phyloP scores from a whole-genome alignment of 2,888 invertebrate genomes.

The Drosophila eohydei region DNA sequence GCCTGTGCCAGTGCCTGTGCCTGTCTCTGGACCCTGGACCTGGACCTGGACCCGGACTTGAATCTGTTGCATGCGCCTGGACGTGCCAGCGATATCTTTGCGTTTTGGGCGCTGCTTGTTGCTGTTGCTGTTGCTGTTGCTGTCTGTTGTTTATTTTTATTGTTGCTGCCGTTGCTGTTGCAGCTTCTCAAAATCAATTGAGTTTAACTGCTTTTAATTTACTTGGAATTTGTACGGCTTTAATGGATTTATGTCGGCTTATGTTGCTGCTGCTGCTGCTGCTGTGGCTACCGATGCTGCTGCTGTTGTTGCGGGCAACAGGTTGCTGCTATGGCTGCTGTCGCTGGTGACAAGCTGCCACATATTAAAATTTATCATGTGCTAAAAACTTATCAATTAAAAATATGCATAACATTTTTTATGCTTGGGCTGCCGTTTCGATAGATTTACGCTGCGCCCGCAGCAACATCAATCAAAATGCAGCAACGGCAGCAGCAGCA shows the following conservation, averaged over 20 bases:
- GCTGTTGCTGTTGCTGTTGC: constrained; percentile 43
- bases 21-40: constrained; percentile 15
- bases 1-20: constrained; percentile 43
- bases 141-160: constrained; percentile 72
- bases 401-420: constrained; percentile 80
- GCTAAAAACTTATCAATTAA: constrained; percentile 84
- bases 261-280: constrained; percentile 50
- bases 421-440: constrained; percentile 38
- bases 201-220: constrained; percentile 79
- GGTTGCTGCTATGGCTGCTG: constrained; percentile 50
- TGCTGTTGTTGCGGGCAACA: constrained; percentile 37
- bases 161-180: constrained; percentile 57
- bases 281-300: constrained; percentile 20
- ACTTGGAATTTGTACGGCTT: constrained; percentile 77
- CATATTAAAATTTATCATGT: constrained; percentile 83
- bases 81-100: constrained; percentile 40
- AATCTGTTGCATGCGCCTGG: constrained; percentile 29
- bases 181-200: constrained; percentile 74
- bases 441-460: constrained; percentile 49
- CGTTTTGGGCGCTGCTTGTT: constrained; percentile 44
- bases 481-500: constrained; percentile 33
- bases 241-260: constrained; percentile 79
- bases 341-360: constrained; percentile 59
- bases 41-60: constrained; percentile 25
- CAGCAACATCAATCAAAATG: constrained; percentile 84